These are phyloP conservation scores for Torymus texanus DNA, from an alignment of 2,888 invertebrate genomes.

Conservation along the genomic window DNA sequence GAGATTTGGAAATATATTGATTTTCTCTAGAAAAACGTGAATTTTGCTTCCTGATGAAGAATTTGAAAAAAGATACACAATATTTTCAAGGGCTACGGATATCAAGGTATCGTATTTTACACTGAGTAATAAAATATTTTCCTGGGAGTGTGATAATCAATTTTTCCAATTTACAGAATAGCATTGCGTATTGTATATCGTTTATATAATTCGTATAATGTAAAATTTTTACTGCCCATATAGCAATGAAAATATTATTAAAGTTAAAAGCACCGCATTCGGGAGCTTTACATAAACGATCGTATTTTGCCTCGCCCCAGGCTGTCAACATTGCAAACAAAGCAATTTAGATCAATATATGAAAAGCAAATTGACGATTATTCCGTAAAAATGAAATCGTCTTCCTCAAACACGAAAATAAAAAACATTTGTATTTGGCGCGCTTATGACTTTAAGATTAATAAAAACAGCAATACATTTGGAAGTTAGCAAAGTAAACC, in stretches of 20 bases:
- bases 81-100: too few species aligned
- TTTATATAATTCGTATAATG: background rate
- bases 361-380: background rate
- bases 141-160: too few species aligned
- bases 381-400: background rate
- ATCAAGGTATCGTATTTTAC: too few species aligned
- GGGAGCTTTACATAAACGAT: background rate
- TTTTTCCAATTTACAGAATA: background rate
- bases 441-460: too few species aligned
- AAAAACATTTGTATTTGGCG: too few species aligned
- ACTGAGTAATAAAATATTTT: too few species aligned
- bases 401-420: background rate
- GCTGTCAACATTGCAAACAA: background rate
- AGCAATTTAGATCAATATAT: conserved; percentile 1
- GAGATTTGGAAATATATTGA: too few species aligned
- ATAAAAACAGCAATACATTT: too few species aligned
- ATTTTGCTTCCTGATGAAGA: too few species aligned
- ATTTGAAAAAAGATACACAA: too few species aligned
- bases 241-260: conserved; percentile 5
- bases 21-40: too few species aligned
- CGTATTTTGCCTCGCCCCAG: background rate
- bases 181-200: background rate
- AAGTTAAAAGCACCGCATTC: background rate
- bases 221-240: background rate
- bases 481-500: too few species aligned